Conservation (phyloP, 2,113 vertebrate species). For the Herpetotheres cachinnans region DNA sequence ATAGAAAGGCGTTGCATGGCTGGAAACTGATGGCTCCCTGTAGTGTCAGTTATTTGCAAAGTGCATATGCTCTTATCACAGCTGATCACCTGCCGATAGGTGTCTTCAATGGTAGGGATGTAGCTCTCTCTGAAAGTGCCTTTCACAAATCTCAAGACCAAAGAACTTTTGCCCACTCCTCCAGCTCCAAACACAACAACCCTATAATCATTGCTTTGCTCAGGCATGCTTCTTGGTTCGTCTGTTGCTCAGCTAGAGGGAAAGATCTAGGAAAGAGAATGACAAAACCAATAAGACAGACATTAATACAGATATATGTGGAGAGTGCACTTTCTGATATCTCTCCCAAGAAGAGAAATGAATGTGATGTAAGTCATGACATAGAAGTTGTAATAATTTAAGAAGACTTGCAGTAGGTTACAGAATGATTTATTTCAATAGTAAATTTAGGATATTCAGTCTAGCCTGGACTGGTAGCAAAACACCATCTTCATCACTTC, state of each 20-base stretch:
- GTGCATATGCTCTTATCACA: constrained; percentile 86
- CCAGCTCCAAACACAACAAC: constrained; percentile 84
- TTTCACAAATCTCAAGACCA: constrained; percentile 82
- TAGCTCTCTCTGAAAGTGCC: constrained; percentile 85
- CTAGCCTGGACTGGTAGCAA: neutral
- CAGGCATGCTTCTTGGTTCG: constrained; percentile 73
- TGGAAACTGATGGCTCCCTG: constrained; percentile 83
- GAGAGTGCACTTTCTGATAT: neutral
- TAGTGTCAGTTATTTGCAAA: constrained; percentile 84
- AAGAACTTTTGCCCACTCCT: constrained; percentile 83
- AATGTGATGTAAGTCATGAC: neutral
- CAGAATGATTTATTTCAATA: neutral
- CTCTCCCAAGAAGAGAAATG: neutral
- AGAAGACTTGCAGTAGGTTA: neutral
- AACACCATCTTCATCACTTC: neutral
- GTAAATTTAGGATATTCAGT: neutral
- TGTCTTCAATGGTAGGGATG: constrained; percentile 84
- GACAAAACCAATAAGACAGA: neutral
- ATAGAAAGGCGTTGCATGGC: constrained; percentile 86
- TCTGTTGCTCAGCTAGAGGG: neutral
- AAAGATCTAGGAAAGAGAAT: constrained; percentile 42
- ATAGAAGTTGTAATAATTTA: neutral
- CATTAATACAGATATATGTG: neutral
- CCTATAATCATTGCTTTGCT: constrained; percentile 84
- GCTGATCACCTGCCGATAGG: constrained; percentile 85